A percentile compares a stretch with the other conserved stretches of the same genome.
phyloP scores from a whole-genome alignment of 2,797 vertebrate genomes.

The Cygnus olor region DNA sequence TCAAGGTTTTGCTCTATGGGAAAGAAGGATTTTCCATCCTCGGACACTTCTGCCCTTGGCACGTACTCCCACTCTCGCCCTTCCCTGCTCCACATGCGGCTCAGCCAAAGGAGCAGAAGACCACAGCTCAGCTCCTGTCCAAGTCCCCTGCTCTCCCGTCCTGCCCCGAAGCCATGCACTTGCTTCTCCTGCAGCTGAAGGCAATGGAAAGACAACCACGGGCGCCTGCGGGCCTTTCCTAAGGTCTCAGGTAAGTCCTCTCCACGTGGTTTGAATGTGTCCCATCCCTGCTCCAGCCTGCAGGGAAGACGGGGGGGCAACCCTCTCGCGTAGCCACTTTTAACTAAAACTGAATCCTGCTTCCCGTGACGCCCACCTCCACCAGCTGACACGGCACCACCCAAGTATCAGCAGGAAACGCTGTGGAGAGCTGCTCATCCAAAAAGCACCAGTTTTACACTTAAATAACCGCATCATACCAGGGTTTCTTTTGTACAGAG shows the following conservation, averaged over 20 bases:
- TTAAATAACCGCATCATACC: background rate
- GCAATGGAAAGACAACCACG: background rate
- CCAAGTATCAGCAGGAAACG: background rate
- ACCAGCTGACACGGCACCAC: background rate
- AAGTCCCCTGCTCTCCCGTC: background rate
- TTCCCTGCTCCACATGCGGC: rapidly evolving
- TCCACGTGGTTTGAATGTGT: background rate
- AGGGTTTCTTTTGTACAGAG: background rate
- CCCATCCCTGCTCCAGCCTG: background rate
- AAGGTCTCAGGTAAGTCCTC: background rate
- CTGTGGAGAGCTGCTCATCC: too few relatives aligned
- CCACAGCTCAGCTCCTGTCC: rapidly evolving
- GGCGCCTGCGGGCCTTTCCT: background rate
- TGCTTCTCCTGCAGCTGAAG: background rate
- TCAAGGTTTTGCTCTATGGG: background rate
- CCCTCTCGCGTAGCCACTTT: background rate
- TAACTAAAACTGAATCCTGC: background rate
- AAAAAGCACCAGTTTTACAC: background rate
- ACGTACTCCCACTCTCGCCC: rapidly evolving
- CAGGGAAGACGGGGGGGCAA: background rate
- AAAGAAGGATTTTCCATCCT: background rate
- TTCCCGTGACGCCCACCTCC: background rate
- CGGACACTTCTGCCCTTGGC: background rate
- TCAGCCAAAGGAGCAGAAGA: background rate
- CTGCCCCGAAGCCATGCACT: rapidly evolving